Evolutionary conservation across 2,888 invertebrate genomes (phyloP), one percentile per base, ranked within the genome.

Genomic region (Drosophila cognata): DNA sequence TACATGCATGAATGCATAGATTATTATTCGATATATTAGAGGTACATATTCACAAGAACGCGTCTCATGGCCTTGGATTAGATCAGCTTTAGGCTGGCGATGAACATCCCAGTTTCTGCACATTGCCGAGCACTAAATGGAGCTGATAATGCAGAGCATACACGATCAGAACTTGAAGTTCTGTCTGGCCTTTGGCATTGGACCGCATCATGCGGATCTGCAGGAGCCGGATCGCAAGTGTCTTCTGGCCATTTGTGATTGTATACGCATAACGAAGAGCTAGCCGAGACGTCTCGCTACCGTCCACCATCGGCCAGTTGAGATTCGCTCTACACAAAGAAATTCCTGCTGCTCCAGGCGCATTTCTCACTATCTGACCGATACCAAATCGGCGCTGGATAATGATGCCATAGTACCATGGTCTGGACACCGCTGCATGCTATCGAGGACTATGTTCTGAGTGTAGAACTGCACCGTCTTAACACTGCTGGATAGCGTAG

Each of bases 151-250:
- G 2, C 93, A 95, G 25, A 95, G 94, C 81, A 95, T 97, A 51
- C 95, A 95, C 78, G 99, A 99, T 88, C 95, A 96, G 6, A 99
- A 99, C 94, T 94, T 99, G 56, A 98, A 98, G 91, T 95, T 99
- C 74, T 98, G 98, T 0, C 94, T 99, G 29, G 97, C 98, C 0
- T 99, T 99, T 93, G 99, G n/a, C 4, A 99, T 99, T 80, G 99
- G 99, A 2, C 96, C 99, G 84, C 99, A 99, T 94, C 99, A 99
- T 94, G 99, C 99, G 25, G 99, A 99, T 60, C 94, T 99, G 64
- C 97, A 98, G 82, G 99, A 99, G 80, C 95, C 95, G 71, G 99
- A 99, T 93, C 95, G 99, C 51, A 96, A 95, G 91, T 95, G 96
- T 2, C 92, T 99, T 50, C 93, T 95, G 41, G 95, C 97, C 98